These are phyloP conservation scores for Eilema sororculum DNA, from an alignment of 2,888 invertebrate species.

Conservation along the genomic window DNA sequence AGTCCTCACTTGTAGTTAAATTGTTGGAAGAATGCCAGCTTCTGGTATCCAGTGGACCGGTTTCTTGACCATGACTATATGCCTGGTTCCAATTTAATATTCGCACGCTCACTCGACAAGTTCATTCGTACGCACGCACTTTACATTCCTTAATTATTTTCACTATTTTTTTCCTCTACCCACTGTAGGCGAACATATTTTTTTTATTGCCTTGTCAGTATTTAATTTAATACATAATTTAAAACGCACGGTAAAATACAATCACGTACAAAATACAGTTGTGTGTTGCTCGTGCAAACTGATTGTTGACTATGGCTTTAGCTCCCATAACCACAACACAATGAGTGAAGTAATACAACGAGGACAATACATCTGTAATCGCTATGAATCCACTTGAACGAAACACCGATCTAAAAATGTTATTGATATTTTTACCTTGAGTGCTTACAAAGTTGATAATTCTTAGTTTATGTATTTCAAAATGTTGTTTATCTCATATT, in stretches of 20 bases:
- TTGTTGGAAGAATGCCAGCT: neutral
- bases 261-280: neutral
- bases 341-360: neutral
- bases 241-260: neutral
- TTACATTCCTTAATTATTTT: neutral
- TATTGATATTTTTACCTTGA: constrained; percentile 1
- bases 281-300: neutral
- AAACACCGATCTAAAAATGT: constrained; percentile 2
- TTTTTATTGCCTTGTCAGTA: neutral
- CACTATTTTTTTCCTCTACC: neutral
- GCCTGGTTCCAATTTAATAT: neutral
- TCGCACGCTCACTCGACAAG: neutral
- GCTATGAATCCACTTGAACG: neutral
- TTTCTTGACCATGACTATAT: neutral
- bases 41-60: neutral
- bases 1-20: too few relatives aligned
- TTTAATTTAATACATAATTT: neutral
- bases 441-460: neutral
- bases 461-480: neutral
- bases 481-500: neutral
- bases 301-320: neutral
- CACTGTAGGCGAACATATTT: neutral
- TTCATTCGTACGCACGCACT: neutral
- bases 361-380: neutral
- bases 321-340: neutral